Base-by-base conservation (phyloP, 2,888 invertebrate genomes). In the Tenthredo scrophulariae region DNA sequence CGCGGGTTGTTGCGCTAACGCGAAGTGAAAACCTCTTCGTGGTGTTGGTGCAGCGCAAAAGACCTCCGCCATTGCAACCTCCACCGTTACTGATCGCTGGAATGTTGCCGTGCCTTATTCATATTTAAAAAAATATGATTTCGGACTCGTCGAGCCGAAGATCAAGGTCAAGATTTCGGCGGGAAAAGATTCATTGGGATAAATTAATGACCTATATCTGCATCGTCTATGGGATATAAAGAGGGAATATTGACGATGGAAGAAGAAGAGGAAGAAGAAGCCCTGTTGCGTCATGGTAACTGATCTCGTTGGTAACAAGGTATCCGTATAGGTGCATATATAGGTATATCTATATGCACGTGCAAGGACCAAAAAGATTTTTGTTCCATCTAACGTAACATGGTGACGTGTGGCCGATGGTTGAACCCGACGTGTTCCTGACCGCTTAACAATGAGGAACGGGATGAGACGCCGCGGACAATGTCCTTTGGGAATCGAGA, bases 1-100 rank as follows among this genome's bases (percentile, higher is more conserved):
- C 82, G 82, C 83, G 70, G 50, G 82, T 65, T 70, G 83, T 67
- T 46, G 83, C 40, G 67, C 70, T 50, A 83, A 83, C 83, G 83
- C 67, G 67, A 83, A 83, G 67, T 67, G 83, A 83, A 70, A 70
- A 83, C 29, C 83, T 83, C 18, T 22, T 65, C 67, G 43, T 70
- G 26, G 43, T 65, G 15, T 67, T 29, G n/a, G 83, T 83, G 83
- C 83, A 46, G 26, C 67, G 83, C 67, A 33, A 70, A 67, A 83
- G 83, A 50, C 70, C n/a, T 22, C 46, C 46, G 80, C 80, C 79
- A 62, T 58, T 26, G 62, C 72, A 33, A 26, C 22, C 37, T 62
- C 33, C 33, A 62, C 79, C 80, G 80, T 58, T 50, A 80, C 62
- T 80, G 40, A 80, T 62, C 22, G 62, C 10, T 40, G 80, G 62